Evolutionary conservation across 2,797 vertebrate genomes (phyloP).

Genomic region (Malacoraja senta): DNA sequence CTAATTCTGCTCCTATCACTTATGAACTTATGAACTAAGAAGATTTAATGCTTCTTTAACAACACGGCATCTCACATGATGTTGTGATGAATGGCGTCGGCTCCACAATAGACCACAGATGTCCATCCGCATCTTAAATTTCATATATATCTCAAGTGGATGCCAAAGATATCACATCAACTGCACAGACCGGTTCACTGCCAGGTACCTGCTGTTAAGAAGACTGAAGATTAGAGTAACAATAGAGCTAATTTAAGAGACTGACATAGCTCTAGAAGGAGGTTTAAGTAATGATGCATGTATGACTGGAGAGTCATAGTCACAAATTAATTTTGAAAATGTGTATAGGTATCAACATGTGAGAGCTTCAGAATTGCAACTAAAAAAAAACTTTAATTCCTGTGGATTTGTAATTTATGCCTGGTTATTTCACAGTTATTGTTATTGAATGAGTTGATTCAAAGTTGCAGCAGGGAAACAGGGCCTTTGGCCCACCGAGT

Average conservation of each 20-base stretch:
- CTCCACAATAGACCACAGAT: constrained; percentile 7
- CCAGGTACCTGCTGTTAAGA: neutral
- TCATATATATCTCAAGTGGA: constrained; percentile 34
- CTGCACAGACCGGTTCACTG: neutral
- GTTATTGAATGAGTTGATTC: neutral
- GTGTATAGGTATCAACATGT: neutral
- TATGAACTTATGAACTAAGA: neutral
- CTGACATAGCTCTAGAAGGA: neutral
- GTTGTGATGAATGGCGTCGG: neutral
- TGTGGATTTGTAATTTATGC: neutral
- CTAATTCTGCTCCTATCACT: no score
- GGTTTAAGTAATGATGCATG: neutral
- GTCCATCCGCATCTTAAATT: constrained; percentile 26
- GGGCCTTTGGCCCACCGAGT: no score
- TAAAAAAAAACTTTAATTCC: neutral
- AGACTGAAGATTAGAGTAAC: constrained; percentile 32
- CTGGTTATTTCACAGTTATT: neutral
- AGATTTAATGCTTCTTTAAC: constrained; percentile 26
- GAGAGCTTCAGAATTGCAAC: neutral
- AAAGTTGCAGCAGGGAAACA: no score
- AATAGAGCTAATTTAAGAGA: constrained; percentile 12
- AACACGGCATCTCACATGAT: neutral
- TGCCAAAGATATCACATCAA: constrained; percentile 30
- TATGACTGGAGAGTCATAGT: neutral
- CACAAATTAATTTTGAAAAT: neutral